These are phyloP conservation scores for Nematopogon swammerdamellus DNA, from an alignment of 2,888 invertebrate genomes.

Conservation along the genomic window DNA sequence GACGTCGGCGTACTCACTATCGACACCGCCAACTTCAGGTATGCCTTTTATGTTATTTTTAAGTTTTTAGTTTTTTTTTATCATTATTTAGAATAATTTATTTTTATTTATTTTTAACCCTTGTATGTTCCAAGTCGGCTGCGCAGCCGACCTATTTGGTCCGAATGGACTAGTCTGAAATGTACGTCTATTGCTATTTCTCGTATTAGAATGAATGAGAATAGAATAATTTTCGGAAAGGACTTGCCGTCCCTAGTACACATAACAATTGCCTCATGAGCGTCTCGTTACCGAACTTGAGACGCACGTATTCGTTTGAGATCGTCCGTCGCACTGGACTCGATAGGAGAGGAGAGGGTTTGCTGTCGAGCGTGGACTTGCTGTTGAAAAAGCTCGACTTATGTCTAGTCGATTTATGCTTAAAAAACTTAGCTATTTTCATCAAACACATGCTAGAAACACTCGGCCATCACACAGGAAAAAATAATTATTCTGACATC, in stretches of 20 bases:
- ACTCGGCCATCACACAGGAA: too few relatives aligned
- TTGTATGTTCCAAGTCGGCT: too few relatives aligned
- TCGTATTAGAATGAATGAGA: too few relatives aligned
- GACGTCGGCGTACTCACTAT: slow-evolving; percentile 87
- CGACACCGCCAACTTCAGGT: slow-evolving; percentile 69
- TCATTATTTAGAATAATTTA: background rate
- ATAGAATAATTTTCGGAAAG: slow-evolving; percentile 44
- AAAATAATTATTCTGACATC: too few relatives aligned
- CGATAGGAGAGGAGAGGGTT: slow-evolving; percentile 34
- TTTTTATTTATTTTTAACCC: background rate
- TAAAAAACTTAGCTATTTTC: too few relatives aligned
- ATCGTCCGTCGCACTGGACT: slow-evolving; percentile 45
- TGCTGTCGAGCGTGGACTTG: slow-evolving; percentile 31
- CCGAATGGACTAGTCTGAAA: too few relatives aligned
- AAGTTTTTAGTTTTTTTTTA: too few relatives aligned
- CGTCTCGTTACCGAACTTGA: slow-evolving; percentile 44
- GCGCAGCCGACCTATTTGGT: too few relatives aligned
- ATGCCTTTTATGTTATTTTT: slow-evolving; percentile 11
- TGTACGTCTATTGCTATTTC: too few relatives aligned
- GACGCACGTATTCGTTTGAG: slow-evolving; percentile 48
- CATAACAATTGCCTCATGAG: slow-evolving; percentile 35
- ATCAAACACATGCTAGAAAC: too few relatives aligned
- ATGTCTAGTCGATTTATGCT: too few relatives aligned
- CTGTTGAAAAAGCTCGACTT: slow-evolving; percentile 44
- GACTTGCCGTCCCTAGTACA: slow-evolving; percentile 46